These are phyloP conservation scores for Aphelenchoides avenae DNA, from an alignment of 1,140 invertebrate species.

Conservation along the genomic window DNA sequence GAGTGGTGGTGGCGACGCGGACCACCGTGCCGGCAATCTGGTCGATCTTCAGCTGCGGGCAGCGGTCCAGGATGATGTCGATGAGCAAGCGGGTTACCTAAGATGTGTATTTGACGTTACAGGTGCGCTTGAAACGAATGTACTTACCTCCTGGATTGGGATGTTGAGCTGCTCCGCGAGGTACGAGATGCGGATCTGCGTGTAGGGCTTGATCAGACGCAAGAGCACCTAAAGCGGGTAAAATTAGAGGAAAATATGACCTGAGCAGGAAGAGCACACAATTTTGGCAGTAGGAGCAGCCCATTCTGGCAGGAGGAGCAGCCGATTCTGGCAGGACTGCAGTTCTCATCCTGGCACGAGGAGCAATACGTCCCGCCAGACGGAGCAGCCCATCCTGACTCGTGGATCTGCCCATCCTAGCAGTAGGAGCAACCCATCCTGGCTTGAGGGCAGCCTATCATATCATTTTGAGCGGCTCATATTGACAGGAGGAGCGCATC, in stretches of 20 bases:
- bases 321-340: neutral
- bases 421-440: too few relatives aligned
- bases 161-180: conserved; percentile 96
- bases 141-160: conserved; percentile 85
- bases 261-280: neutral
- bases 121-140: too few relatives aligned
- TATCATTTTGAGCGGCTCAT: too few relatives aligned
- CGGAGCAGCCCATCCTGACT: neutral
- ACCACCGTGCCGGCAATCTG: conserved; percentile 21
- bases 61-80: conserved; percentile 96
- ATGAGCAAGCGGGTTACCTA: conserved; percentile 93
- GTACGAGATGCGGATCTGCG: conserved; percentile 93
- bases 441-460: too few relatives aligned
- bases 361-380: neutral
- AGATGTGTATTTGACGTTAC: too few relatives aligned
- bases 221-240: conserved; percentile 73
- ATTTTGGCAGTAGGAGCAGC: neutral
- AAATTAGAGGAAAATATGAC: neutral
- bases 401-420: too few relatives aligned
- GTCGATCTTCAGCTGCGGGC: conserved; percentile 55
- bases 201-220: conserved; percentile 95
- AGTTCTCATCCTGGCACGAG: neutral
- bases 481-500: too few relatives aligned
- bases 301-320: neutral
- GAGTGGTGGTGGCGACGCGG: conserved; percentile 16